Evolutionary conservation across 2,113 vertebrate species (phyloP), one percentile per base, ranked within the genome.

Genomic region (Xenopus laevis): DNA sequence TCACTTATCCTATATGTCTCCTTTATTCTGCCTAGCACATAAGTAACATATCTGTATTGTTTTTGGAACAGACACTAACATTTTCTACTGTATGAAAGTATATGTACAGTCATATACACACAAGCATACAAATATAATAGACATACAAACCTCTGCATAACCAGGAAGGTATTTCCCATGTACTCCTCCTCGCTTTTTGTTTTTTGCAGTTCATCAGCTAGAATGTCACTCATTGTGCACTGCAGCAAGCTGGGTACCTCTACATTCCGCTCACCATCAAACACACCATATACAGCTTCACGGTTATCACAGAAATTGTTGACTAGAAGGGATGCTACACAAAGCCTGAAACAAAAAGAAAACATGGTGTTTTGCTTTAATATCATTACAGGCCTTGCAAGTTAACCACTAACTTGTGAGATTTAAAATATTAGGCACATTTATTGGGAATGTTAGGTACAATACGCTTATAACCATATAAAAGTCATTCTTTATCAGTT

Each of bases 161-260:
- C 94, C 0, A 98, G 93, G 85, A 99, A 99, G 0, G 97, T 99
- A 78, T 96, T 97, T 81, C 91, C 94, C 97, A 99, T 98, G 84
- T 97, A 96, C 58, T 98, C 97, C 78, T 98, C 96, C 58, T 96
- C 94, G 0, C 90, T 96, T 82, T 94, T 96, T 10, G 93, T 95
- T 81, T 93, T 96, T 85, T 98, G 97, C 7, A 98, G 83, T 78
- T 99, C 97, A 70, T 99, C 97, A 0, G 96, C 95, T 79, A 99
- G 82, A 79, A 98, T 93, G 71, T 99, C 97, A 0, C 95, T 95
- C 97, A 99, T 98, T 0, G 97, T 99, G 80, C 97, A 99, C 84
- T 99, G 97, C 59, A 99, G 85, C 60, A 99, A 91, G 72, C 93
- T 98, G 0, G 97, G 96, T 59, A 99, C 95, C 69, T 99, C 97